Percentiles rank a stretch among this genome's conserved stretches.
Evolutionary conservation across 1,140 invertebrate species (phyloP).

Genomic region (Drosophila busckii): DNA sequence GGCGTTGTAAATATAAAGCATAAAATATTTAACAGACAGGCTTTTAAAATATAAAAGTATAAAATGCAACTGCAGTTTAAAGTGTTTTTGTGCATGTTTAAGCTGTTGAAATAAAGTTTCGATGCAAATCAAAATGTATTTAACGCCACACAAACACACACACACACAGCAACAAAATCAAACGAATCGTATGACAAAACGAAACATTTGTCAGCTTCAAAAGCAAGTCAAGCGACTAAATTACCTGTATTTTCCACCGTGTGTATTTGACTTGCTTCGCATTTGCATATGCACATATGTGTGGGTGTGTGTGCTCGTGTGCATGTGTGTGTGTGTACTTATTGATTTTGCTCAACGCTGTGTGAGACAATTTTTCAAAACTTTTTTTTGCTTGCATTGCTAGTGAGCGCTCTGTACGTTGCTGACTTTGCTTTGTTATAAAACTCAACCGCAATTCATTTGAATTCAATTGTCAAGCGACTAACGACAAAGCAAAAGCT

Average conservation of each 20-base stretch:
- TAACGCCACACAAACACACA: constrained; percentile 15
- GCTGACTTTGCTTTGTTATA: constrained; percentile 50
- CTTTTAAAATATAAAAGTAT: constrained; percentile 66
- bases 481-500: constrained; percentile 20
- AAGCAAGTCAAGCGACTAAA: constrained; percentile 72
- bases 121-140: too few relatives aligned
- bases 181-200: constrained; percentile 43
- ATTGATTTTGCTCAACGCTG: constrained; percentile 33
- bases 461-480: constrained; percentile 61
- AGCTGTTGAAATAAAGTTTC: too few relatives aligned
- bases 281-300: too few relatives aligned
- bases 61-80: constrained; percentile 13
- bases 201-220: constrained; percentile 57
- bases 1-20: constrained; percentile 54
- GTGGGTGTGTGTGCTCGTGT: not conserved
- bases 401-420: too few relatives aligned
- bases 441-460: constrained; percentile 65
- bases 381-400: constrained; percentile 15
- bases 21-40: constrained; percentile 55
- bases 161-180: constrained; percentile 26
- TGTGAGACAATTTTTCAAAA: constrained; percentile 45
- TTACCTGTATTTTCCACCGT: constrained; percentile 50
- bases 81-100: too few relatives aligned
- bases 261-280: constrained; percentile 2
- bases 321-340: constrained; percentile 6